Conservation (phyloP, 2,888 invertebrate genomes). For the Tipula confusa region DNA sequence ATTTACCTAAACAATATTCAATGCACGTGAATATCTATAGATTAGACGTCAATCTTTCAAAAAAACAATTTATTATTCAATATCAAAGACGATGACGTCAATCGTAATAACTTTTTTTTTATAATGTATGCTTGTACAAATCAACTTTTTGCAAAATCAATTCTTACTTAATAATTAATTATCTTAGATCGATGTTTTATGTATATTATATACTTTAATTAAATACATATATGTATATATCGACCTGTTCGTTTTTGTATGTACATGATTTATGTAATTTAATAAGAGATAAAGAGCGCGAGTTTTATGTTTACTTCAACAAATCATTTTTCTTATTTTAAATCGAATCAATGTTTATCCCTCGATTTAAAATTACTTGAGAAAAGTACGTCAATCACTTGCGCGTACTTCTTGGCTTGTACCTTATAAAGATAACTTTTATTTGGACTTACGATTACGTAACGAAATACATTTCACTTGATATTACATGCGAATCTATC, state of each 20-base stretch:
- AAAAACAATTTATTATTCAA: background rate
- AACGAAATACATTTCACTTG: no score
- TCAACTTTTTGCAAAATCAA: background rate
- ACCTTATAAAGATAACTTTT: background rate
- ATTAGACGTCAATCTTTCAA: background rate
- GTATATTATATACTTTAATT: background rate
- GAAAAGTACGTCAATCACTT: background rate
- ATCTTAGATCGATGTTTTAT: background rate
- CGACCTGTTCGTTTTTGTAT: no score
- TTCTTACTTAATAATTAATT: background rate
- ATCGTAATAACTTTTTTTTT: background rate
- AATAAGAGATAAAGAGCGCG: no score
- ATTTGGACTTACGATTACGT: background rate
- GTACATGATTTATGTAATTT: no score
- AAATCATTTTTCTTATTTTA: background rate
- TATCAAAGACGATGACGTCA: background rate
- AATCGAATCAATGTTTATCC: background rate
- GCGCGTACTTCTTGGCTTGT: background rate
- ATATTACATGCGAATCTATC: background rate
- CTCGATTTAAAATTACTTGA: background rate
- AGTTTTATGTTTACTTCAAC: background rate
- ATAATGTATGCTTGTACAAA: background rate
- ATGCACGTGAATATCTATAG: no score
- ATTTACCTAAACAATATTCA: no score
- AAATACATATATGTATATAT: background rate